Evolutionary conservation across 2,888 invertebrate genomes (phyloP).

Genomic region (Lordiphosa fenestrarum): DNA sequence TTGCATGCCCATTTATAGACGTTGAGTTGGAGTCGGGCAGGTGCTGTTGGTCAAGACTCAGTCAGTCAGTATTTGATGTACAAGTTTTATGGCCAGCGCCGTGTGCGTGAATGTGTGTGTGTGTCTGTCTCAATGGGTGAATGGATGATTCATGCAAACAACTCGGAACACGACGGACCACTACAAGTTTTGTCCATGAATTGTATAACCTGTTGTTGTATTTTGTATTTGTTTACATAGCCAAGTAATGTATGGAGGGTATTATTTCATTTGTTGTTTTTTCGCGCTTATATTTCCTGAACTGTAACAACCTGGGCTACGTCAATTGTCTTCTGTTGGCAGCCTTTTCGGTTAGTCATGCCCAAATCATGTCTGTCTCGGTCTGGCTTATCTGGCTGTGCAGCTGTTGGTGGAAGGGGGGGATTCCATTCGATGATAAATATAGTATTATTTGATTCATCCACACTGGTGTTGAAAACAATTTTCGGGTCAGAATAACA

Average conservation of each 20-base stretch:
- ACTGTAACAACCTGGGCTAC: constrained; percentile 48
- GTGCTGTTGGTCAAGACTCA: background rate
- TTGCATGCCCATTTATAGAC: constrained; percentile 16
- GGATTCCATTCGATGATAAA: constrained; percentile 4
- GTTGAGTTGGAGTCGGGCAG: no score
- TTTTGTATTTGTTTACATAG: constrained; percentile 66
- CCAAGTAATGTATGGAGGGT: constrained; percentile 31
- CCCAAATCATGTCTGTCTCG: constrained; percentile 48
- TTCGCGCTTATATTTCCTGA: constrained; percentile 58
- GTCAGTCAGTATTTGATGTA: background rate
- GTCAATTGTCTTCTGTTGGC: constrained; percentile 36
- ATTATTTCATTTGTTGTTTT: constrained; percentile 57
- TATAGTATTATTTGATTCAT: background rate
- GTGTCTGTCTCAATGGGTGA: constrained; percentile 27
- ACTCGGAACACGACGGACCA: constrained; percentile 25
- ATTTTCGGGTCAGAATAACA: no score
- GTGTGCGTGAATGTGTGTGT: constrained; percentile 1
- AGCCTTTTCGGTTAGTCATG: constrained; percentile 45
- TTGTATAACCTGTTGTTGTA: constrained; percentile 59
- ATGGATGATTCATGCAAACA: constrained; percentile 43
- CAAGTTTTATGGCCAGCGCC: background rate
- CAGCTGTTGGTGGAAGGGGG: constrained; percentile 30
- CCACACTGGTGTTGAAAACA: background rate
- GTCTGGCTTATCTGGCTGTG: constrained; percentile 29
- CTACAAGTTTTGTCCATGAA: constrained; percentile 64